These are phyloP conservation scores for Propsilocerus akamusi DNA, from an alignment of 1,140 invertebrate genomes.

Conservation along the genomic window DNA sequence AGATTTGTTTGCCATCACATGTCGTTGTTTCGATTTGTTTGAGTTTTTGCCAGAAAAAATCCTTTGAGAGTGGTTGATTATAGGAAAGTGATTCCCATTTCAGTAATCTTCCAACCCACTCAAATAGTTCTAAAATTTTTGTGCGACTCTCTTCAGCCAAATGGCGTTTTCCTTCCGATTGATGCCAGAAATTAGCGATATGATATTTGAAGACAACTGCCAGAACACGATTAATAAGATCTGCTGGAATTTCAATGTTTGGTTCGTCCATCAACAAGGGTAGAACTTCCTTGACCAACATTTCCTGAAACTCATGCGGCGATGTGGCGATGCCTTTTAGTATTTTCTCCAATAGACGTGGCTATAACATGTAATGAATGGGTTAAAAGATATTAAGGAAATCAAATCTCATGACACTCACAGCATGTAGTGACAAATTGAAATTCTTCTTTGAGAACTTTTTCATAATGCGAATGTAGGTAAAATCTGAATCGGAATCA, in stretches of 20 bases:
- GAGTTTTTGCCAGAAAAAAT: constrained; percentile 51
- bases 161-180: constrained; percentile 11
- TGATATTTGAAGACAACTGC: constrained; percentile 20
- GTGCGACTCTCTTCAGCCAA: constrained; percentile 31
- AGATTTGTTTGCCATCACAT: constrained; percentile 34
- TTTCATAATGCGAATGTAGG: neutral
- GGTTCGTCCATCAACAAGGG: constrained; percentile 20
- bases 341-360: constrained; percentile 19
- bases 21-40: constrained; percentile 21
- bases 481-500: neutral
- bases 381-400: too few species aligned
- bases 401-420: too few species aligned
- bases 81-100: constrained; percentile 51
- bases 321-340: constrained; percentile 16
- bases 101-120: constrained; percentile 52
- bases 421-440: neutral
- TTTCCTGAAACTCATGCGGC: constrained; percentile 17
- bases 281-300: constrained; percentile 21
- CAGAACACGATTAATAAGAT: constrained; percentile 17
- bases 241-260: constrained; percentile 13
- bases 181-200: constrained; percentile 13
- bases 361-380: too few species aligned
- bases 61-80: constrained; percentile 29
- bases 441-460: neutral
- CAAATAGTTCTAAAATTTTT: constrained; percentile 53